Evolutionary conservation across 2,113 vertebrate genomes (phyloP), one percentile per base, ranked within the genome.

Genomic region (Erythrocebus patas): DNA sequence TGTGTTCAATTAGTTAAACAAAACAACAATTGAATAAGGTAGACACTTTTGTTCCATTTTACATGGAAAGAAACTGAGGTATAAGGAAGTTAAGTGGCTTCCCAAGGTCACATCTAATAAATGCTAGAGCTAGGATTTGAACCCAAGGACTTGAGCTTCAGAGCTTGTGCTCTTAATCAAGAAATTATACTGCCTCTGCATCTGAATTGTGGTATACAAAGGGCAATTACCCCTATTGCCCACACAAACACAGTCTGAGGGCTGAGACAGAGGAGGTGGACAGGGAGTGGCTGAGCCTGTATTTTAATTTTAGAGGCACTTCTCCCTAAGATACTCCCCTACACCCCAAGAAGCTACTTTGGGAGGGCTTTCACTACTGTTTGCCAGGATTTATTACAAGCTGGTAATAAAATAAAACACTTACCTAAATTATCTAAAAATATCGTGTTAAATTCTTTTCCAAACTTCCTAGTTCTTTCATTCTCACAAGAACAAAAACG

Each of bases 371-470:
- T 84, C 66, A 27, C 45, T 86, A 45, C 52, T 38, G 61, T 84
- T 43, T 30, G 78, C 61, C 92, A 89, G 89, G 40, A 73, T 66
- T 83, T 59, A 70, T 23, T 48, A 83, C 5, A 16, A 55, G 23
- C 61, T 82, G 52, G 76, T 95, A 64, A 91, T 40, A 88, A 70
- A 79, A 88, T 68, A 96, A 96, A 94, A 93, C 25, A 95, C 75
- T 70, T 93, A 94, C 79, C 84, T 86, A 91, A 97, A 68, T 93
- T 96, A 82, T 82, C 93, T 94, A 97, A 97, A 97, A 93, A 97
- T 96, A 93, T 6, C 17, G 55, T 76, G 10, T 81, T 81, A 76
- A 80, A 79, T 93, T 94, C 30, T 84, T 75, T 84, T 38, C 43
- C 52, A 97, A 93, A 84, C 70, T 59, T 93, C 73, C 79, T 55